Conservation (phyloP, 2,888 invertebrate genomes). For the Catocala fraxini region DNA sequence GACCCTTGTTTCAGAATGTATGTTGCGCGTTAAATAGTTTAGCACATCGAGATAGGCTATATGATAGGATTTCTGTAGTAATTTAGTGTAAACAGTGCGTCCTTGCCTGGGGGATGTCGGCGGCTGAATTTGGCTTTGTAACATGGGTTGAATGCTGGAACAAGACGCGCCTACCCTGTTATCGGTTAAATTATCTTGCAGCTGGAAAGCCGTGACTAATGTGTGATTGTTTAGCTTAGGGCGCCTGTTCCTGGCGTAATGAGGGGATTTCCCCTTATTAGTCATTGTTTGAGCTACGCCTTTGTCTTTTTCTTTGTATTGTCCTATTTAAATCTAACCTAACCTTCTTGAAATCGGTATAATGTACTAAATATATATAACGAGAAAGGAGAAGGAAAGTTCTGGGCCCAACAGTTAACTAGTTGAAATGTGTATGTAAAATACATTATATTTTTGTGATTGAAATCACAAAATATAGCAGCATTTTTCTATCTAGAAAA, state of each 20-base stretch:
- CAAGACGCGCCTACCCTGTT: slow-evolving; percentile 60
- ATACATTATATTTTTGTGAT: too few relatives aligned
- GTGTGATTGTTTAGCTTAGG: slow-evolving; percentile 21
- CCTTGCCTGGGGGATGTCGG: slow-evolving; percentile 56
- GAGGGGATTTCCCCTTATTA: neutral
- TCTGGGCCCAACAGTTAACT: too few relatives aligned
- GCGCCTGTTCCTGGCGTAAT: slow-evolving; percentile 1
- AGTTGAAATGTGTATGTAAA: too few relatives aligned
- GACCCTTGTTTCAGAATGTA: slow-evolving; percentile 25
- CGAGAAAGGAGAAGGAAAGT: too few relatives aligned
- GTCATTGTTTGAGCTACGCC: slow-evolving; percentile 1
- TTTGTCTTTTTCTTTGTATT: neutral
- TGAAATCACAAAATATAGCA: too few relatives aligned
- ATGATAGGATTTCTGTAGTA: slow-evolving; percentile 51
- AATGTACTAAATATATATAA: too few relatives aligned
- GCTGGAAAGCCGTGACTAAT: slow-evolving; percentile 49
- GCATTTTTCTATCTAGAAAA: too few relatives aligned
- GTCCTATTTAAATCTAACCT: too few relatives aligned
- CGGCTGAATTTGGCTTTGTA: slow-evolving; percentile 60
- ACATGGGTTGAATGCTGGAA: slow-evolving; percentile 64
- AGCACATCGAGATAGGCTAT: slow-evolving; percentile 39
- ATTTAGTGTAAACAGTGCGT: slow-evolving; percentile 65
- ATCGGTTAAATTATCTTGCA: slow-evolving; percentile 63
- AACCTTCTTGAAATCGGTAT: too few relatives aligned
- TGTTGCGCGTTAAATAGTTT: slow-evolving; percentile 25